Evolutionary conservation across 2,113 vertebrate genomes (phyloP).

Genomic region (Hylia prasina): DNA sequence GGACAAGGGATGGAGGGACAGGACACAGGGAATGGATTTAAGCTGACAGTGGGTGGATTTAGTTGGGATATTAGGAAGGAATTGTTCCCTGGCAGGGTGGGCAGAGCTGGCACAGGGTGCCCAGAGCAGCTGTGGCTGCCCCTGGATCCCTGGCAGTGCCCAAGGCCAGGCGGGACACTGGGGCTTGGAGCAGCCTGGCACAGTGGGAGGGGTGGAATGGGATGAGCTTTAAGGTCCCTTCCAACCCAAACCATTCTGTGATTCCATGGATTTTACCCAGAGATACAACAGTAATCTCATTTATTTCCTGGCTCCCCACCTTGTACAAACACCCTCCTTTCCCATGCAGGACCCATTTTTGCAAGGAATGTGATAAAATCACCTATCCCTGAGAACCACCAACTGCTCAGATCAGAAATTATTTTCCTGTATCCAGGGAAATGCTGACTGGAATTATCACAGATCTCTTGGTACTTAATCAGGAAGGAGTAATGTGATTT

Average conservation of each 20-base stretch:
- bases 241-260: background rate
- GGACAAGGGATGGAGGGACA: background rate
- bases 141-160: background rate
- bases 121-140: background rate
- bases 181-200: background rate
- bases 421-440: background rate
- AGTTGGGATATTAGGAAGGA: rapidly evolving
- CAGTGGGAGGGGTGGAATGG: rapidly evolving
- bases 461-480: background rate
- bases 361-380: background rate
- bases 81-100: background rate
- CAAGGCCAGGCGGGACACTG: background rate
- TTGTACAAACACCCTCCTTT: background rate
- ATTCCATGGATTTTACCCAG: background rate
- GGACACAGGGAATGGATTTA: background rate
- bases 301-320: background rate
- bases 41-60: rapidly evolving
- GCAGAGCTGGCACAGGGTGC: rapidly evolving
- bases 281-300: background rate
- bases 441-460: background rate
- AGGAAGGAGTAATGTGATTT: background rate
- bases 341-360: background rate
- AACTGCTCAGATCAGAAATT: background rate
- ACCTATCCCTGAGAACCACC: background rate
- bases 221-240: rapidly evolving